A percentile compares a stretch with the other conserved stretches of the same genome.
phyloP scores from a whole-genome alignment of 2,113 vertebrate species.

The Proteles cristata region DNA sequence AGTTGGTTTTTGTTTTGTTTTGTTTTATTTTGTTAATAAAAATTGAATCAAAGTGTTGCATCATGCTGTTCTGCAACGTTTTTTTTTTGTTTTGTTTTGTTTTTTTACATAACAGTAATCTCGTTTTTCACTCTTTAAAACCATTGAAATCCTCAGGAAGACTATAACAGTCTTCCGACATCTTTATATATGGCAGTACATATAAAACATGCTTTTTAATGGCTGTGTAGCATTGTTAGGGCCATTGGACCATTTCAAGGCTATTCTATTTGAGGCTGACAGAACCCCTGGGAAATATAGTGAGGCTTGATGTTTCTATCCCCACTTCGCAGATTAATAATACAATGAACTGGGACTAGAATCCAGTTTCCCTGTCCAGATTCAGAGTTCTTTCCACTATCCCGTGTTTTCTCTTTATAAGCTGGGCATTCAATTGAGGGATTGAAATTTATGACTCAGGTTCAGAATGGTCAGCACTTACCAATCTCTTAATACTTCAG shows the following conservation, averaged over 20 bases:
- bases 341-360: not conserved
- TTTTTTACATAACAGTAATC: not conserved
- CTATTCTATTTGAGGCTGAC: not conserved
- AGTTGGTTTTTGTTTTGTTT: not conserved
- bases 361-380: not conserved
- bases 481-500: not conserved
- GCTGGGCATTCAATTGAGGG: not conserved
- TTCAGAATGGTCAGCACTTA: not conserved
- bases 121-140: constrained; percentile 32
- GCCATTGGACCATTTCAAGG: constrained; percentile 5
- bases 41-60: not conserved
- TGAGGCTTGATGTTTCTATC: not conserved
- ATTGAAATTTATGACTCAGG: not conserved
- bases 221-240: not conserved
- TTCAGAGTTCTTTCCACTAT: not conserved
- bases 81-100: no score
- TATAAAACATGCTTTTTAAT: not conserved
- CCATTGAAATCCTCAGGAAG: not conserved
- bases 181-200: constrained; percentile 36
- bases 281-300: not conserved
- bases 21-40: not conserved
- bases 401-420: not conserved
- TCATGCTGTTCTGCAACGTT: not conserved
- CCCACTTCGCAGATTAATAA: not conserved
- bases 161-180: not conserved